A percentile compares a stretch with the other conserved stretches of the same genome.
phyloP scores from a whole-genome alignment of 2,888 invertebrate species.

The Xiphydria camelus region DNA sequence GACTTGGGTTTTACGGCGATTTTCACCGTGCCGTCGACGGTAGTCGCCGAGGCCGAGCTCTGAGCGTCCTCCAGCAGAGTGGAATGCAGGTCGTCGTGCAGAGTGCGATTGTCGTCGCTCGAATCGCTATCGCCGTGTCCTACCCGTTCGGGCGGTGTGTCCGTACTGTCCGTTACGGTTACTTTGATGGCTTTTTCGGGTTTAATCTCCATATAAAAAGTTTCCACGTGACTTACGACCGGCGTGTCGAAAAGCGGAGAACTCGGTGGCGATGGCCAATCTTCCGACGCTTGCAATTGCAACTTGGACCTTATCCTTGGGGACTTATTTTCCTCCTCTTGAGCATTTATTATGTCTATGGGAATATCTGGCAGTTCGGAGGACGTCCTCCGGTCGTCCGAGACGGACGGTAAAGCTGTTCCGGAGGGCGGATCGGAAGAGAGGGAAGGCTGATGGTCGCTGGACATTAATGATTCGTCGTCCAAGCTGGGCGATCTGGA shows the following conservation, averaged over 20 bases:
- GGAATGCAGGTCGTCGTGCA: constrained; percentile 64
- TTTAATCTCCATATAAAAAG: constrained; percentile 77
- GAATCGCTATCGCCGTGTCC: constrained; percentile 66
- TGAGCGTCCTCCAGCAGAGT: constrained; percentile 51
- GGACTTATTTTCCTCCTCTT: constrained; percentile 57
- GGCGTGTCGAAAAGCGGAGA: constrained; percentile 71
- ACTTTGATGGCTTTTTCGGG: constrained; percentile 80
- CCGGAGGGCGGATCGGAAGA: constrained; percentile 77
- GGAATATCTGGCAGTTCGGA: constrained; percentile 85
- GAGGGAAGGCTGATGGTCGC: constrained; percentile 82
- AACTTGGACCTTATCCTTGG: constrained; percentile 41
- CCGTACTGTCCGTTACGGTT: constrained; percentile 71
- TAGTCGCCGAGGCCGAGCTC: constrained; percentile 65
- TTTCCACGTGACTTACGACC: constrained; percentile 76
- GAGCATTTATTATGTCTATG: constrained; percentile 67
- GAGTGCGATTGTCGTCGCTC: constrained; percentile 68
- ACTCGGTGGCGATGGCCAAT: constrained; percentile 82
- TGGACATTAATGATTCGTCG: constrained; percentile 81
- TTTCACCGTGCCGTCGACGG: constrained; percentile 80
- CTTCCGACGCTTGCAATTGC: constrained; percentile 69
- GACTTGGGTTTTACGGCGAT: constrained; percentile 79
- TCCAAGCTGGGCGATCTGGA: constrained; percentile 83
- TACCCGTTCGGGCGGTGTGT: constrained; percentile 60
- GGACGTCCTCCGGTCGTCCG: constrained; percentile 80
- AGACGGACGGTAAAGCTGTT: constrained; percentile 61